A percentile compares a stretch with the other conserved stretches of the same genome.
Conservation (phyloP, 2,797 vertebrate genomes). For the Micromesistius poutassou region DNA sequence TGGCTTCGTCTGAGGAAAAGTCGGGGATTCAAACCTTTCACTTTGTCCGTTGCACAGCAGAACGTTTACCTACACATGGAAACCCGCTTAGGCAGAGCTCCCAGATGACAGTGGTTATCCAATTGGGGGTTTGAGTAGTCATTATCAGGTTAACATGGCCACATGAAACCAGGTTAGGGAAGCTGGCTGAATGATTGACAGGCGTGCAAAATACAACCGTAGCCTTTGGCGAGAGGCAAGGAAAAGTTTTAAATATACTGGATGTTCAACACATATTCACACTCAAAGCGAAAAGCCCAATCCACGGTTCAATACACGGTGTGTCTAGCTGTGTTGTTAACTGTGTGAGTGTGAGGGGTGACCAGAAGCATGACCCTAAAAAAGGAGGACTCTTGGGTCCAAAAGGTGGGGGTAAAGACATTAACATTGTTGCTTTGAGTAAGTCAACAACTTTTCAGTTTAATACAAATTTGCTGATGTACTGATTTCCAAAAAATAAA, state of each 20-base stretch:
- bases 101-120: background rate
- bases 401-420: background rate
- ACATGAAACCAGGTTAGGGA: background rate
- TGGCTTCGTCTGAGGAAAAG: background rate
- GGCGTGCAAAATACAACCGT: background rate
- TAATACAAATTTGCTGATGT: background rate
- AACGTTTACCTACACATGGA: background rate
- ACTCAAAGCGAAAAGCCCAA: background rate
- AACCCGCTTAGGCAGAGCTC: background rate
- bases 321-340: background rate
- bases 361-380: background rate
- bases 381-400: background rate
- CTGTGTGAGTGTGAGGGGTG: background rate
- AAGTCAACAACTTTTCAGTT: background rate
- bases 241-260: background rate
- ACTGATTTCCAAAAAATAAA: background rate
- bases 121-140: background rate
- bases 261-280: background rate
- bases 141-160: background rate
- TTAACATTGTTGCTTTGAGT: background rate
- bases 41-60: background rate
- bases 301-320: no score
- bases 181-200: background rate
- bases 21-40: background rate
- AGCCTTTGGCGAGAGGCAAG: background rate